Conservation (phyloP, 2,113 vertebrate species). For the Protobothrops flavoviridis region DNA sequence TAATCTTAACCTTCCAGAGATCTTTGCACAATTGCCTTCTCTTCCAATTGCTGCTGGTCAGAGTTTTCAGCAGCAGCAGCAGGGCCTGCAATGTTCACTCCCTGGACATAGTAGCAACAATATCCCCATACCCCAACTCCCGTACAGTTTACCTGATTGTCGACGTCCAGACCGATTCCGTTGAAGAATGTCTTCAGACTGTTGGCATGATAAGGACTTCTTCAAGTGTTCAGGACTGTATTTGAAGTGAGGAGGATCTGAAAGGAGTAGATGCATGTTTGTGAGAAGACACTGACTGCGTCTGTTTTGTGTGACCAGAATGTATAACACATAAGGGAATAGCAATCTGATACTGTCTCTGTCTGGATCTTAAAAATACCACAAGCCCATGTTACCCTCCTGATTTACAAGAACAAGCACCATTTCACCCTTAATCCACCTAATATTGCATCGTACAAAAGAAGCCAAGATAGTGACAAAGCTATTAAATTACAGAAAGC, state of each 20-base stretch:
- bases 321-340: background rate
- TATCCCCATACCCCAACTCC: rapidly evolving
- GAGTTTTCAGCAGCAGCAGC: background rate
- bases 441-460: background rate
- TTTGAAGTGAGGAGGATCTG: constrained; percentile 79
- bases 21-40: background rate
- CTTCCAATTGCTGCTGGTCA: background rate
- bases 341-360: background rate
- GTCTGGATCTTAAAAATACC: background rate
- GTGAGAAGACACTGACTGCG: background rate
- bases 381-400: background rate
- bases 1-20: background rate
- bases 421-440: background rate
- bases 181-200: constrained; percentile 64
- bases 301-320: background rate
- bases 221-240: constrained; percentile 86
- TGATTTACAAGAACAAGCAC: background rate
- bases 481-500: background rate
- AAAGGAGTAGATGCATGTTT: background rate
- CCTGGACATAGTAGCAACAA: background rate
- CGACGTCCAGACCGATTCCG: constrained; percentile 74
- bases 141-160: constrained; percentile 80
- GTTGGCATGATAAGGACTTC: constrained; percentile 77
- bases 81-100: too few relatives aligned
- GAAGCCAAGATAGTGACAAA: background rate